Conservation (phyloP, 2,113 vertebrate species). For the Odontesthes bonariensis region DNA sequence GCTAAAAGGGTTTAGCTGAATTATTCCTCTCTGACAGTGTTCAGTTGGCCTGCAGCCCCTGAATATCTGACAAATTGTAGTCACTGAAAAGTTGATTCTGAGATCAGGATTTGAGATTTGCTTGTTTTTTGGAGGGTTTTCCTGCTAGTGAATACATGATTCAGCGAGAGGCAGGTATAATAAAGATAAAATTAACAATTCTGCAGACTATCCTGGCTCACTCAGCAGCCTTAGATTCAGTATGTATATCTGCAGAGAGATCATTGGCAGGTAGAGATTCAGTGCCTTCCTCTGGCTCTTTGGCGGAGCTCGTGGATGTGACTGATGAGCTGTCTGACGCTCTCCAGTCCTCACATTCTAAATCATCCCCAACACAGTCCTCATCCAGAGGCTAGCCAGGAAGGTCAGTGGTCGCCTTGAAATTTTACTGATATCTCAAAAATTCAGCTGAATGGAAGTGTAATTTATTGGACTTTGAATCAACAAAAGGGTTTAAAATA, state of each 20-base stretch:
- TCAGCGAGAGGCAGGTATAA: background rate
- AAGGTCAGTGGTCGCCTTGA: conserved; percentile 51
- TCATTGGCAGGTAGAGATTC: conserved; percentile 27
- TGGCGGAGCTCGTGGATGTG: conserved; percentile 38
- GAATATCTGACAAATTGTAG: conserved; percentile 6
- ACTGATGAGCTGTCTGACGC: conserved; percentile 62
- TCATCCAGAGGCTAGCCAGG: conserved; percentile 8
- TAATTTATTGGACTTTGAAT: background rate
- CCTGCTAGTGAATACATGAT: conserved; percentile 6
- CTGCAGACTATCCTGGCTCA: conserved; percentile 16
- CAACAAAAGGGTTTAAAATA: conserved; percentile 4
- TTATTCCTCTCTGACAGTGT: conserved; percentile 20
- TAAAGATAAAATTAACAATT: background rate
- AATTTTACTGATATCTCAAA: conserved; percentile 21
- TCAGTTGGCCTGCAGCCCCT: conserved; percentile 14
- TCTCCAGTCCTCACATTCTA: conserved; percentile 28
- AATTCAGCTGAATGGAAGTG: conserved; percentile 11
- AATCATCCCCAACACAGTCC: conserved; percentile 36
- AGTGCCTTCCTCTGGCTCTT: conserved; percentile 27
- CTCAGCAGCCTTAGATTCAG: background rate
- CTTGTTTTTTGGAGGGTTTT: background rate
- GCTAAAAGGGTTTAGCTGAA: conserved; percentile 18
- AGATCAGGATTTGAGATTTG: conserved; percentile 15
- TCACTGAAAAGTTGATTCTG: conserved; percentile 11
- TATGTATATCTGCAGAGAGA: conserved; percentile 8